These are phyloP conservation scores for Delichon dasypus DNA, from an alignment of 2,797 vertebrate genomes.

Conservation along the genomic window DNA sequence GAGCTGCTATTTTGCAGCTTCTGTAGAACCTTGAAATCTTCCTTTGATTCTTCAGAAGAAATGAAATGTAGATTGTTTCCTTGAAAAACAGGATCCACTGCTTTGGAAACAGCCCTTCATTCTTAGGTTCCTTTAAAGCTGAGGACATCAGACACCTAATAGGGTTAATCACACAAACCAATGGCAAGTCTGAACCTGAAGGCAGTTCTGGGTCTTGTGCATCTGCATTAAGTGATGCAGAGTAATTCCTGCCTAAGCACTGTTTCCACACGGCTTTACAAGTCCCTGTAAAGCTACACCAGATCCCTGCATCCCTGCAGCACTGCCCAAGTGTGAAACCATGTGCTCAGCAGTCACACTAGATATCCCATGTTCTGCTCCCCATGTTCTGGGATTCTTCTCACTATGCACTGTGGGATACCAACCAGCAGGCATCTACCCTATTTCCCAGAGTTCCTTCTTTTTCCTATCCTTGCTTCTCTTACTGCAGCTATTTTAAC, in stretches of 20 bases:
- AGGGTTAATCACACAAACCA: slow-evolving; percentile 61
- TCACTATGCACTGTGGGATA: accelerated
- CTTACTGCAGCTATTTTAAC: not conserved
- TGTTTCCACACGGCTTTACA: not conserved
- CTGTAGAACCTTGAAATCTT: slow-evolving; percentile 33
- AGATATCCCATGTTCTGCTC: not conserved
- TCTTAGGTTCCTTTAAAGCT: slow-evolving; percentile 53
- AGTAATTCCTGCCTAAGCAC: slow-evolving; percentile 47
- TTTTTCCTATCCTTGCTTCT: not conserved
- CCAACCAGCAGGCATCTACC: not conserved
- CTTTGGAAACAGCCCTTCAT: slow-evolving; percentile 59
- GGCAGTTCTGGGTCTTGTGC: slow-evolving; percentile 19
- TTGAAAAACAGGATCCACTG: slow-evolving; percentile 68
- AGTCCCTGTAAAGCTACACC: not conserved
- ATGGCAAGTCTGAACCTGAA: slow-evolving; percentile 57
- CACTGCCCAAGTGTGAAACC: not conserved
- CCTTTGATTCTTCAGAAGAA: slow-evolving; percentile 67
- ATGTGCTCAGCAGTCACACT: not conserved
- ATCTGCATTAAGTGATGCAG: slow-evolving; percentile 33
- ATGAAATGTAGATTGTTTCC: slow-evolving; percentile 64
- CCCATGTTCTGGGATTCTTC: not conserved
- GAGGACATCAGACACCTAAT: slow-evolving; percentile 56
- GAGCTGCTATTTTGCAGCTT: slow-evolving; percentile 40
- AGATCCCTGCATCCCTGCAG: not conserved
- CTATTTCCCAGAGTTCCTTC: not conserved